A percentile compares a stretch with the other conserved stretches of the same genome.
These are phyloP conservation scores for Acromyrmex charruanus DNA, from an alignment of 1,140 invertebrate genomes.

Conservation along the genomic window DNA sequence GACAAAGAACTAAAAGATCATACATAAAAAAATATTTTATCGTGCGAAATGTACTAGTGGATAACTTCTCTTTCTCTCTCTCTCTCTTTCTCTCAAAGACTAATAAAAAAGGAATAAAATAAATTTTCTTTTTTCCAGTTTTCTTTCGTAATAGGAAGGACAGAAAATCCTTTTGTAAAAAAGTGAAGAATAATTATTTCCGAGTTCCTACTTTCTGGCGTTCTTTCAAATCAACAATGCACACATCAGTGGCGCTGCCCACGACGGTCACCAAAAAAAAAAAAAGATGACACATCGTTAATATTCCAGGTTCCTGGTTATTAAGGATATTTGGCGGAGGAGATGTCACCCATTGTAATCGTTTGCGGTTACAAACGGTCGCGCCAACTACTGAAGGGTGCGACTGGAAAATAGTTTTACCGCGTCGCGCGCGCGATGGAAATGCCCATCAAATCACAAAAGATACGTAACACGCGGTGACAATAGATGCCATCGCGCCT, in stretches of 20 bases:
- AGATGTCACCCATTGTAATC: conserved; percentile 35
- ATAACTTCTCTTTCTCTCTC: neutral
- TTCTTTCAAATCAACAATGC: neutral
- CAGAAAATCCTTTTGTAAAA: neutral
- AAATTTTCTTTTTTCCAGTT: neutral
- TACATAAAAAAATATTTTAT: neutral
- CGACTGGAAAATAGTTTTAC: conserved; percentile 64
- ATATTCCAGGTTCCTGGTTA: conserved; percentile 22
- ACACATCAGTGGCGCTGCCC: neutral
- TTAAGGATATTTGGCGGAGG: conserved; percentile 36
- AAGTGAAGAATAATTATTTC: conserved; percentile 33
- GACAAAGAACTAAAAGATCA: neutral
- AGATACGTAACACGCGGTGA: conserved; percentile 60
- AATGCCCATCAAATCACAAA: conserved; percentile 65
- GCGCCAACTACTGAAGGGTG: conserved; percentile 10
- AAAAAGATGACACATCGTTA: conserved; percentile 56
- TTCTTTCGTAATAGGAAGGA: neutral
- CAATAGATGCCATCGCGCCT: conserved; percentile 60
- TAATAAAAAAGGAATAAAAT: neutral
- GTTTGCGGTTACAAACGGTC: conserved; percentile 44
- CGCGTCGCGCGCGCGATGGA: conserved; percentile 37
- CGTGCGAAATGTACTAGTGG: neutral
- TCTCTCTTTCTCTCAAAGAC: neutral
- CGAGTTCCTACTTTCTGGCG: neutral
- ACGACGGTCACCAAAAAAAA: neutral